phyloP scores from a whole-genome alignment of 1,140 invertebrate genomes.

The Popillia japonica region DNA sequence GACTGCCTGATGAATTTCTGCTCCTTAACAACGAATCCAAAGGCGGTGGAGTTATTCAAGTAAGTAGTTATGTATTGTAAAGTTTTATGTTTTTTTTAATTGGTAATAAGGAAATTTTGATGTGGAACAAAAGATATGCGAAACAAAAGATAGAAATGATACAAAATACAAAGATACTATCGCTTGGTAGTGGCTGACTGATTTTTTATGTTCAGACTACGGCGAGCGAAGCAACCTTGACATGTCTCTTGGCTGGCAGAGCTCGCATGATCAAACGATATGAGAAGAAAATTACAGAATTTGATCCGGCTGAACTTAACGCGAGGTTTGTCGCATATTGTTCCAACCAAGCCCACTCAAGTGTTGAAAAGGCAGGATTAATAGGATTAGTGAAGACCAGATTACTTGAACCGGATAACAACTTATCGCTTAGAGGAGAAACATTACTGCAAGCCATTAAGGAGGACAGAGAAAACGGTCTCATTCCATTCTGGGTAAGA shows the following conservation, averaged over 20 bases:
- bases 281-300: constrained; percentile 70
- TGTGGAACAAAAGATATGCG: too few species aligned
- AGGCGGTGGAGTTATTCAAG: constrained; percentile 93
- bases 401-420: constrained; percentile 86
- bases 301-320: constrained; percentile 89
- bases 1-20: constrained; percentile 89
- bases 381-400: constrained; percentile 91
- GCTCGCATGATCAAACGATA: constrained; percentile 80
- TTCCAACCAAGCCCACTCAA: constrained; percentile 87
- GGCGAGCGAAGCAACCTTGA: constrained; percentile 91
- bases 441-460: constrained; percentile 81
- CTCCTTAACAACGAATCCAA: constrained; percentile 75
- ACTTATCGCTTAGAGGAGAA: constrained; percentile 84
- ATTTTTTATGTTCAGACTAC: constrained; percentile 68
- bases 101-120: too few species aligned
- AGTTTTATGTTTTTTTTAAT: too few species aligned
- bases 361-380: constrained; percentile 90
- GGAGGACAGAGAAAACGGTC: constrained; percentile 83
- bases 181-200: too few species aligned
- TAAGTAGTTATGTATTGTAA: constrained; percentile 46
- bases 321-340: constrained; percentile 87
- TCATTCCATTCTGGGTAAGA: constrained; percentile 96
- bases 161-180: too few species aligned
- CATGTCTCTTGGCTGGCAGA: constrained; percentile 88
- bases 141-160: too few species aligned